A percentile compares a stretch with the other conserved stretches of the same genome.
Evolutionary conservation across 2,888 invertebrate genomes (phyloP).

Genomic region (Eucriotettix oculatus): DNA sequence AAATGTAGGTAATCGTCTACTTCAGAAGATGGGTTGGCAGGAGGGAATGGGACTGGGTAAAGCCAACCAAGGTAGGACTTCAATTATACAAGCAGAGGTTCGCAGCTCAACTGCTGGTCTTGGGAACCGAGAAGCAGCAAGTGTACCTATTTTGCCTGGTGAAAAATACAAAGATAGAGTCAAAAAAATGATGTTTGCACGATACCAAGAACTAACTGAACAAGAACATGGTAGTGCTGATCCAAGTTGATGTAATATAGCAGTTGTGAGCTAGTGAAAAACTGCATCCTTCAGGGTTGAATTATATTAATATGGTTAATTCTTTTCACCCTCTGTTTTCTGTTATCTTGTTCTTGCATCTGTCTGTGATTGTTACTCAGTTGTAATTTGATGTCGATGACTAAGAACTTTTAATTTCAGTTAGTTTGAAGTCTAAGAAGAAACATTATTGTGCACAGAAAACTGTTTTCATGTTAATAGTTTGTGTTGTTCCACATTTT

Average conservation of each 20-base stretch:
- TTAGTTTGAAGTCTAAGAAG: too few relatives aligned
- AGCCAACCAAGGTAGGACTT: conserved; percentile 80
- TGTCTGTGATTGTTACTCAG: too few relatives aligned
- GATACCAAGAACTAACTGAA: conserved; percentile 66
- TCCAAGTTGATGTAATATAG: neutral
- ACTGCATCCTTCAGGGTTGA: too few relatives aligned
- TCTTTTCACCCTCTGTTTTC: too few relatives aligned
- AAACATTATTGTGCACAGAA: too few relatives aligned
- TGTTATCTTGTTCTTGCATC: too few relatives aligned
- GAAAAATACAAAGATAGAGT: conserved; percentile 81
- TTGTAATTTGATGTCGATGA: too few relatives aligned
- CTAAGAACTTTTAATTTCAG: too few relatives aligned
- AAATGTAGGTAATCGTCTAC: conserved; percentile 84
- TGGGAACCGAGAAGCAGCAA: conserved; percentile 64
- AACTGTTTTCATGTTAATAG: too few relatives aligned
- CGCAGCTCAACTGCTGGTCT: conserved; percentile 65
- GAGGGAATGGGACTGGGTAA: conserved; percentile 93
- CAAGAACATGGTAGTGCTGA: conserved; percentile 9
- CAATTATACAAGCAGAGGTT: conserved; percentile 67
- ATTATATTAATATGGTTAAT: too few relatives aligned
- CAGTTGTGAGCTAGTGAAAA: too few relatives aligned
- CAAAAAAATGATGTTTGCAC: conserved; percentile 74
- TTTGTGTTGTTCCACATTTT: too few relatives aligned
- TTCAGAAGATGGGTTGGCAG: conserved; percentile 99
- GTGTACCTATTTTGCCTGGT: conserved; percentile 56